Evolutionary conservation across 2,797 vertebrate species (phyloP).

Genomic region (Fistularia commersonii): DNA sequence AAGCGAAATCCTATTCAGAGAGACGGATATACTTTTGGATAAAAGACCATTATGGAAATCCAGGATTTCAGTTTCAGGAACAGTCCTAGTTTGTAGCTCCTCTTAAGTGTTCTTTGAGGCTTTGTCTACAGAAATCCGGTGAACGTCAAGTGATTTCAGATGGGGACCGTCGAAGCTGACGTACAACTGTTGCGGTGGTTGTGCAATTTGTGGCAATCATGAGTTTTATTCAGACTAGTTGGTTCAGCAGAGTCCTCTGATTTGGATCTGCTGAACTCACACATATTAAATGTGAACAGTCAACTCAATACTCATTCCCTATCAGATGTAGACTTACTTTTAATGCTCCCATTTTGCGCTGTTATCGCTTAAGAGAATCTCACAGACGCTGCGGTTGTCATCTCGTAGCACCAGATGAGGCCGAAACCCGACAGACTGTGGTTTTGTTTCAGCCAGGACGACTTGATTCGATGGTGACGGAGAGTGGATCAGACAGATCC

Average conservation of each 20-base stretch:
- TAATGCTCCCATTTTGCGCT: background rate
- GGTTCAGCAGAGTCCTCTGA: background rate
- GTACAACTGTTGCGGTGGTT: conserved; percentile 3
- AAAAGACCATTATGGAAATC: conserved; percentile 16
- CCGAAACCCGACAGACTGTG: conserved; percentile 8
- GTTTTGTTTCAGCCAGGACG: conserved; percentile 42
- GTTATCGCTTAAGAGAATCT: conserved; percentile 14
- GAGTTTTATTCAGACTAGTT: conserved; percentile 9
- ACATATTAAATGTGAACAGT: too few species aligned
- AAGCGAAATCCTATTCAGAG: conserved; percentile 15
- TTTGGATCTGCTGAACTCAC: too few species aligned
- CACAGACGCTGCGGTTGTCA: conserved; percentile 23
- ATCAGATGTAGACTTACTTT: too few species aligned
- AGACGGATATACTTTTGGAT: conserved; percentile 3
- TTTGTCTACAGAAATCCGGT: conserved; percentile 4
- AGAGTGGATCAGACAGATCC: conserved; percentile 70
- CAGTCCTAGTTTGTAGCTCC: background rate
- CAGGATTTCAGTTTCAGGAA: conserved; percentile 6
- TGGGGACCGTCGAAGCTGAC: too few species aligned
- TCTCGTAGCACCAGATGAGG: conserved; percentile 16
- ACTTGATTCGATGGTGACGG: conserved; percentile 55
- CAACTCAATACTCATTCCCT: too few species aligned
- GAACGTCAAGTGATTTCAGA: conserved; percentile 18
- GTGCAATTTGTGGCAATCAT: conserved; percentile 16
- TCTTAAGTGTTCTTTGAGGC: background rate